phyloP scores from a whole-genome alignment of 2,888 invertebrate genomes.

The Chaitophorus viminalis region DNA sequence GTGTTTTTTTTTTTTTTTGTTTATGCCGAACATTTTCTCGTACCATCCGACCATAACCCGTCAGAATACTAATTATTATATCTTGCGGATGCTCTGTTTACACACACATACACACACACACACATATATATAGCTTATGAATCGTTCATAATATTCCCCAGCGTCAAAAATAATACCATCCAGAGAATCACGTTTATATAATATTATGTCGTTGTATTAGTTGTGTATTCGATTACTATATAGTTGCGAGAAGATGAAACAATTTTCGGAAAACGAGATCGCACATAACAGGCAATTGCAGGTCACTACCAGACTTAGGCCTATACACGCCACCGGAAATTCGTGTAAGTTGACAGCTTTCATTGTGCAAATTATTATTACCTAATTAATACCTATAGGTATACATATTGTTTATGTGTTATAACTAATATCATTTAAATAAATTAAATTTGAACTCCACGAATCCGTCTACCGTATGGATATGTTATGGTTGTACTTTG shows the following conservation, averaged over 20 bases:
- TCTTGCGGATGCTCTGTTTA: too few relatives aligned
- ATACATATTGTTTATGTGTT: too few relatives aligned
- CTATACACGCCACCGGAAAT: slow-evolving; percentile 9
- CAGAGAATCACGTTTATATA: background rate
- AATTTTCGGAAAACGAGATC: background rate
- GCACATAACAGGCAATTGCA: background rate
- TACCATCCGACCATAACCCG: too few relatives aligned
- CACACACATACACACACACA: too few relatives aligned
- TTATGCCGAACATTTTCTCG: background rate
- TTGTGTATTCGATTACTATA: background rate
- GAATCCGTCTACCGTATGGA: background rate
- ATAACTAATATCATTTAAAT: background rate
- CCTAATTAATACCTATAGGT: too few relatives aligned
- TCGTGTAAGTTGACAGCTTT: slow-evolving; percentile 39
- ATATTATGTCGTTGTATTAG: too few relatives aligned
- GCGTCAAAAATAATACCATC: background rate
- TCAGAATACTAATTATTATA: too few relatives aligned
- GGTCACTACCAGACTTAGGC: too few relatives aligned
- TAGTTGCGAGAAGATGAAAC: slow-evolving; percentile 29
- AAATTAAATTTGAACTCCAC: background rate
- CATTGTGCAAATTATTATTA: background rate
- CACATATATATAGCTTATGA: too few relatives aligned
- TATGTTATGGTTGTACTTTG: background rate
- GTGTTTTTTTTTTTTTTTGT: background rate
- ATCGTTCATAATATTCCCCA: too few relatives aligned